A percentile compares a stretch with the other conserved stretches of the same genome.
Evolutionary conservation across 2,888 invertebrate genomes (phyloP).

Genomic region (Siphlonurus alternatus): DNA sequence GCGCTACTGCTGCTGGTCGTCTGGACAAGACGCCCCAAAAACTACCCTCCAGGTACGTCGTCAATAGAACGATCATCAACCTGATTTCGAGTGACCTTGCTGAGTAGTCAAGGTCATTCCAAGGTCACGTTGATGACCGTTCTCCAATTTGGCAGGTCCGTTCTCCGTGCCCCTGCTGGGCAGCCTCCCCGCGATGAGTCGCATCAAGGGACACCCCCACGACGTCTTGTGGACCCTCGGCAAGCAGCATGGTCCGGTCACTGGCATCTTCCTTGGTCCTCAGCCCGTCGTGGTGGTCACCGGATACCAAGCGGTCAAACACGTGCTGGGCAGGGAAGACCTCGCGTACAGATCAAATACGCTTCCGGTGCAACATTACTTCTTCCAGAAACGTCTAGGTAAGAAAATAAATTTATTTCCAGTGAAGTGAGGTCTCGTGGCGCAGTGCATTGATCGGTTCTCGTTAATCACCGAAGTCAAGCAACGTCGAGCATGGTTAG

Average conservation of each 20-base stretch:
- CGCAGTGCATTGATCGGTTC: too few relatives aligned
- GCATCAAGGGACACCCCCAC: neutral
- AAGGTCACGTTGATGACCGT: neutral
- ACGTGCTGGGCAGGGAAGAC: constrained; percentile 4
- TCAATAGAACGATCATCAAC: too few relatives aligned
- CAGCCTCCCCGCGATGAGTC: neutral
- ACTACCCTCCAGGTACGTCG: neutral
- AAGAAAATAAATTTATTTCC: too few relatives aligned
- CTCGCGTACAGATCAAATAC: constrained; percentile 3
- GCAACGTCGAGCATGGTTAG: too few relatives aligned
- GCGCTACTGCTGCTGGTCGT: neutral
- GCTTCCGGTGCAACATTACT: neutral
- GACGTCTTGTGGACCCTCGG: neutral
- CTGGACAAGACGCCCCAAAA: neutral
- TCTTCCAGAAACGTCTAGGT: neutral
- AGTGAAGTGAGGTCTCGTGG: too few relatives aligned
- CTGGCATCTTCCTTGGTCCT: constrained; percentile 5
- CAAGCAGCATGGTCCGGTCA: constrained; percentile 1
- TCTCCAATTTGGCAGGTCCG: neutral
- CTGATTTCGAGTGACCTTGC: too few relatives aligned
- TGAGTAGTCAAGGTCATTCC: neutral
- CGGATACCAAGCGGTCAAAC: constrained; percentile 6
- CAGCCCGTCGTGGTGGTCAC: constrained; percentile 1
- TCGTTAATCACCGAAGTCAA: too few relatives aligned
- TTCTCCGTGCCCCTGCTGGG: neutral